Evolutionary conservation across 2,888 invertebrate species (phyloP).

Genomic region (Macrosoma leucophasiata): DNA sequence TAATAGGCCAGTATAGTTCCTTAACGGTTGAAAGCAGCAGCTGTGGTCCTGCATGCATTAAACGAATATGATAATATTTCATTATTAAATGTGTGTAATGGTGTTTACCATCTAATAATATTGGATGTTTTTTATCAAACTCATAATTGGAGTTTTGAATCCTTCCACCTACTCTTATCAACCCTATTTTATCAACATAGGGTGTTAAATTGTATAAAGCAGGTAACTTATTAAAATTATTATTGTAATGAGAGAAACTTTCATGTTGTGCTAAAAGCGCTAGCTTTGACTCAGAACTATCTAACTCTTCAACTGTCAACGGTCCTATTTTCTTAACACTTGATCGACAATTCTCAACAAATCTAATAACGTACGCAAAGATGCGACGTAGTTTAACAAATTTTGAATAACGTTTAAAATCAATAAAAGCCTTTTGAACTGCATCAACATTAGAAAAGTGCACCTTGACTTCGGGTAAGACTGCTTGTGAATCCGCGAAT

Average conservation of each 20-base stretch:
- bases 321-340: background rate
- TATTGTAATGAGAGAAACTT: conserved; percentile 1
- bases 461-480: conserved; percentile 1
- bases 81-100: conserved; percentile 1
- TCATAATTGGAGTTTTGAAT: conserved; percentile 1
- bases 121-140: conserved; percentile 1
- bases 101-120: conserved; percentile 1
- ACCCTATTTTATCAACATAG: background rate
- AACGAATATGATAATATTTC: conserved; percentile 1
- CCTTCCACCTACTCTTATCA: conserved; percentile 1
- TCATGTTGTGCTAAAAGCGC: conserved; percentile 1
- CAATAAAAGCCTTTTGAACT: background rate
- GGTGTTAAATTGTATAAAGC: conserved; percentile 2
- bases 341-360: background rate
- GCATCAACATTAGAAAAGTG: conserved; percentile 6
- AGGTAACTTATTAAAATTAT: conserved; percentile 2
- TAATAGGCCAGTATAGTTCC: conserved; percentile 1
- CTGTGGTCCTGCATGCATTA: conserved; percentile 2
- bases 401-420: conserved; percentile 1
- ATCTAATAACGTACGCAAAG: background rate
- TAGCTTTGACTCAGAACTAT: background rate
- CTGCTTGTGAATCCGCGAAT: background rate
- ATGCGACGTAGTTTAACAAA: conserved; percentile 1
- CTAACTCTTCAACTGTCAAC: conserved; percentile 2
- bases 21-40: background rate